phyloP scores from a whole-genome alignment of 2,888 invertebrate genomes.

The Conchocele bisecta region DNA sequence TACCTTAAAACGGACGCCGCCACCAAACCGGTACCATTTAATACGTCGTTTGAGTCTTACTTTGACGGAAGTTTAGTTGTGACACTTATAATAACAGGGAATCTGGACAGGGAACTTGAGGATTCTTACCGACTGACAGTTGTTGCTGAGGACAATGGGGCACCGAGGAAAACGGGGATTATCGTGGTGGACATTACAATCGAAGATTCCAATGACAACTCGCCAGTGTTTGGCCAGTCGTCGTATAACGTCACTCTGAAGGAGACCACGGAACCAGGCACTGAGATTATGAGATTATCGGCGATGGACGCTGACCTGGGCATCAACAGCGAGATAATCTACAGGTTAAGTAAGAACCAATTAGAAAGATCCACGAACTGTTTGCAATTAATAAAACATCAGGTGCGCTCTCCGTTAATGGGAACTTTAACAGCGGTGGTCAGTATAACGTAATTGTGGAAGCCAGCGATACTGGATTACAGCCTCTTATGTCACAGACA shows the following conservation, averaged over 20 bases:
- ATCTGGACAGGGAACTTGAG: slow-evolving; percentile 65
- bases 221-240: slow-evolving; percentile 59
- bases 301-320: slow-evolving; percentile 94
- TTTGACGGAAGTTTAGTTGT: slow-evolving; percentile 69
- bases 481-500: slow-evolving; percentile 69
- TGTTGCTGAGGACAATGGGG: slow-evolving; percentile 68
- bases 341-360: slow-evolving; percentile 78
- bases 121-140: slow-evolving; percentile 63
- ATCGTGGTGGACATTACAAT: slow-evolving; percentile 59
- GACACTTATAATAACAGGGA: slow-evolving; percentile 58
- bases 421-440: slow-evolving; percentile 62
- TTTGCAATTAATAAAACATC: slow-evolving; percentile 67
- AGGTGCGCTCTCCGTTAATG: slow-evolving; percentile 67
- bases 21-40: slow-evolving; percentile 53
- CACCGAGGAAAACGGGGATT: slow-evolving; percentile 57
- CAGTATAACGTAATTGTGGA: slow-evolving; percentile 69
- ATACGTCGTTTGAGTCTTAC: slow-evolving; percentile 51
- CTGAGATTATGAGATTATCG: slow-evolving; percentile 84
- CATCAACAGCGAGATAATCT: slow-evolving; percentile 86
- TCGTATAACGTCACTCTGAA: slow-evolving; percentile 61
- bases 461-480: slow-evolving; percentile 71
- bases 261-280: slow-evolving; percentile 58
- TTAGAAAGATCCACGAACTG: slow-evolving; percentile 60
- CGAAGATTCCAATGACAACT: slow-evolving; percentile 68
- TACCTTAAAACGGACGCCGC: slow-evolving; percentile 52